Evolutionary conservation across 1,140 invertebrate species (phyloP), one percentile per base, ranked within the genome.

Genomic region (Condylostylus longicornis): DNA sequence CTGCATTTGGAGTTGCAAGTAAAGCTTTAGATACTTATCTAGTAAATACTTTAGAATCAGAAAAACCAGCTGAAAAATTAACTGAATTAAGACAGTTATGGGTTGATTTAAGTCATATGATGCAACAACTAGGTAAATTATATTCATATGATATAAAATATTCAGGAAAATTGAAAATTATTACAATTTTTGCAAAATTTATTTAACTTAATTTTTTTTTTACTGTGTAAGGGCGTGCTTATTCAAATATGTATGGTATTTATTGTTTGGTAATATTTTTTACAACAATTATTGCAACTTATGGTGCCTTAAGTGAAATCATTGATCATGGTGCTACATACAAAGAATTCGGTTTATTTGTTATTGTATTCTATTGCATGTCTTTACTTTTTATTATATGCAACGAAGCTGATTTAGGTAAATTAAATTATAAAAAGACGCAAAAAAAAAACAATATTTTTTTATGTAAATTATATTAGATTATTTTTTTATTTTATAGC

Each of bases 211-310:
- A 5, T 10, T 8, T 27, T 27, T 27, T 27, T 4, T 27, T 27
- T 13, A 4, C 4, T n/a, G 15, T 5, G n/a, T 32, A 4, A 69
- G 67, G 70, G 25, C 64, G 69, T 29, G 74, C 74, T 3, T 77
- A 77, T 49, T 74, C 73, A 17, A 75, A 75, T 42, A 75, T 77
- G 73, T 77, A 77, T 43, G 72, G 71, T 12, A 72, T 77, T 48
- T 75, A 75, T 49, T 77, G 74, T 43, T 62, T 76, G 49, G 66
- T 77, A 1, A 74, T 77, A 22, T 71, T 77, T 48, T 70, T 77
- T 43, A 77, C 74, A 3, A 76, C 73, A 5, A 76, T 75, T 14
- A 74, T 76, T 27, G 74, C 74, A 4, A 63, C 70, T 10, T 77
- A 76, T 41, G 74, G 74, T 1, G 68, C 66, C 9, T 56, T 77